phyloP scores from a whole-genome alignment of 2,797 vertebrate species.

The Diglossa cyanea region DNA sequence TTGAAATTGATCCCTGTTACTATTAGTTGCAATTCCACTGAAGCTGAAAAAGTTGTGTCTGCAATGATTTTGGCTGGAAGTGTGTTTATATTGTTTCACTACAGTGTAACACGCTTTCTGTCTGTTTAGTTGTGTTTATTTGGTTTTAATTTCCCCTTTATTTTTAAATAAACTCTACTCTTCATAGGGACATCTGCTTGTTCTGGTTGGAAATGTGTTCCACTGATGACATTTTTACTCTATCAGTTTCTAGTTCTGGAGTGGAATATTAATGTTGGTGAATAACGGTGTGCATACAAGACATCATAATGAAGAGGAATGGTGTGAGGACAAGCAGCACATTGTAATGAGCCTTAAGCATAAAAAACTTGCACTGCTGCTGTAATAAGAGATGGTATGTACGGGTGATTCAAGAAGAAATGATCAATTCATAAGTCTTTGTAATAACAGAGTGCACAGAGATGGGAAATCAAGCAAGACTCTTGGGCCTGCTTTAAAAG shows the following conservation, averaged over 20 bases:
- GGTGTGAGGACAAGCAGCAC: not conserved
- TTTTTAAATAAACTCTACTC: not conserved
- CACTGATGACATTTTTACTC: not conserved
- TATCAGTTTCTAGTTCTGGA: not conserved
- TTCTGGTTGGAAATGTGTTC: not conserved
- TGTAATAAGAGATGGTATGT: not conserved
- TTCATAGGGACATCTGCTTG: not conserved
- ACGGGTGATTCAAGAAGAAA: not conserved
- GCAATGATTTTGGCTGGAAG: not conserved
- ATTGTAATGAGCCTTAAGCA: not conserved
- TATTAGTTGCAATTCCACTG: not conserved
- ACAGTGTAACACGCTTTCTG: not conserved
- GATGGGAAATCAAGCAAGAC: not conserved
- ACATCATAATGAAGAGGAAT: not conserved
- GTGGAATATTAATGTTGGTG: not conserved
- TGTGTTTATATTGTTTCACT: not conserved
- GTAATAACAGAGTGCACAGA: not conserved
- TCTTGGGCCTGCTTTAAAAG: not conserved
- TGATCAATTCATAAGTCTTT: conserved; percentile 16
- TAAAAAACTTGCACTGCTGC: not conserved
- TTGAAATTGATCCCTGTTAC: not conserved
- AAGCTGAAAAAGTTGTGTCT: not conserved
- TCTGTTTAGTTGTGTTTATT: not conserved
- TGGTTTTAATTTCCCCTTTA: not conserved
- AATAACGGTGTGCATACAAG: not conserved